Evolutionary conservation across 2,797 vertebrate genomes (phyloP).

Genomic region (Lagorchestes hirsutus): DNA sequence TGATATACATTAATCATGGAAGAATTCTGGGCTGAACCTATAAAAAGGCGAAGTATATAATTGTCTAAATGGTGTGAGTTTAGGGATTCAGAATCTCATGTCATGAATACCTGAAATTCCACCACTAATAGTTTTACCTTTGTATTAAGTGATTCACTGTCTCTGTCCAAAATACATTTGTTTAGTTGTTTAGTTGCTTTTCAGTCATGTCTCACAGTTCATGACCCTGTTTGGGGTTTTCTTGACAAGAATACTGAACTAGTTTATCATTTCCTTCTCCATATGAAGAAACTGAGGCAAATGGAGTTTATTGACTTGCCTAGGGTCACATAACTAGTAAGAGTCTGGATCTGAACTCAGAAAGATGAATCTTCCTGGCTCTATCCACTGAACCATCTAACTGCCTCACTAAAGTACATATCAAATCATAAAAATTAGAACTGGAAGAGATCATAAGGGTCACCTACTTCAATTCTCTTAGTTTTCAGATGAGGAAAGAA

Average conservation of each 20-base stretch:
- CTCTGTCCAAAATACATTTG: background rate
- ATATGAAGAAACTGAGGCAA: background rate
- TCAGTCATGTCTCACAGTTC: background rate
- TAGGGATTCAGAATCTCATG: background rate
- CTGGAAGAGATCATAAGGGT: background rate
- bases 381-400: background rate
- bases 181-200: too few relatives aligned
- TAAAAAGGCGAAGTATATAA: background rate
- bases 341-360: background rate
- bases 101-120: background rate
- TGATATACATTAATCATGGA: slow-evolving; percentile 2
- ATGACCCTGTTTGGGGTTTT: background rate
- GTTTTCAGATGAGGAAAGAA: background rate
- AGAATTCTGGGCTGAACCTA: background rate
- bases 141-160: background rate
- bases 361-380: background rate
- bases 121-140: background rate
- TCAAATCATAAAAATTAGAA: background rate
- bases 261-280: background rate
- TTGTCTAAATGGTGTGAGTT: background rate
- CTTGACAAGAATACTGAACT: background rate
- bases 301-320: background rate
- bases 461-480: background rate
- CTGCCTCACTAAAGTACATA: background rate
- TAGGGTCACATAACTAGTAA: background rate